Evolutionary conservation across 2,888 invertebrate genomes (phyloP), one percentile per base, ranked within the genome.

Genomic region (Perizoma affinitatum): DNA sequence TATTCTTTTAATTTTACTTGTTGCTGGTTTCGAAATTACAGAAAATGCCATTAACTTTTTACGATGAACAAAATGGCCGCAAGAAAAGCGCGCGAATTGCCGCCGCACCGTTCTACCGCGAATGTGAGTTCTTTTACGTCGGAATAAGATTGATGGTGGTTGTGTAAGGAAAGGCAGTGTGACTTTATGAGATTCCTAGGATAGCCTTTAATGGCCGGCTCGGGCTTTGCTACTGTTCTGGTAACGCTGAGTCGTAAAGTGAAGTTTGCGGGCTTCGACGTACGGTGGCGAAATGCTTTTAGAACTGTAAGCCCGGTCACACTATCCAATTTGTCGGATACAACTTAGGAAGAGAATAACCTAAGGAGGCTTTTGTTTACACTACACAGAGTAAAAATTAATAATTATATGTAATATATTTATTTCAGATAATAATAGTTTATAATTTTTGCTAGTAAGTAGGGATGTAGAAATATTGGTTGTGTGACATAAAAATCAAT

Each of bases 21-120:
- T 90, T 88, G 88, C 86, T 80, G 72, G 22, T 22, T 79, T 73
- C 80, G 76, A 82, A 87, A 88, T 86, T 86, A 85, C 84, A 75
- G 65, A 81, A 72, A 77, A 79, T 74, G 79, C 78, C 78, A 87
- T 89, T 89, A 89, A 87, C 84, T 86, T 87, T 90, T 90, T 89
- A 90, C 87, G 90, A 83, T 74, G 78, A 82, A 85, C 87, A 83
- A 88, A 90, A 90, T 89, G 87, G 87, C 85, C 81, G 75, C 75
- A 73, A 72, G 78, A 76, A 82, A 80, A 79, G 77, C 73, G 75
- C 63, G 69, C 75, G 70, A 75, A 76, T 67, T 70, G 75, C 72
- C 63, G 56, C 55, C 62, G 38, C 50, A 67, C 46, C 33, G 33
- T 56, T 58, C 59, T 64, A 59, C 62, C 64, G 51, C 70, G 53